These are phyloP conservation scores for Rhogogaster chlorosoma DNA, from an alignment of 2,888 invertebrate species.

Conservation along the genomic window DNA sequence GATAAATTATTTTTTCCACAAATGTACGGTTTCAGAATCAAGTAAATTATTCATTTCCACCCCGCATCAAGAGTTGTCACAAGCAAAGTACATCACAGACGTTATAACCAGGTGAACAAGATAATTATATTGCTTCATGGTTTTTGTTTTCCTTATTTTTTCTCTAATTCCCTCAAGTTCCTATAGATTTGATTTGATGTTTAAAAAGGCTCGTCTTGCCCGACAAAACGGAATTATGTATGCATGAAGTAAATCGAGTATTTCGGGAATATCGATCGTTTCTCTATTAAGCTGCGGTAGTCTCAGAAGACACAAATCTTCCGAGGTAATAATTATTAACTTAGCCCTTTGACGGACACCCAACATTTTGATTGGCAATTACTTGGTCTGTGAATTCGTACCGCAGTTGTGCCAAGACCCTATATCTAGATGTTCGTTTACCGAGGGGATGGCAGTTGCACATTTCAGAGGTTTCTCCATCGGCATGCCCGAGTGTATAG, in stretches of 20 bases:
- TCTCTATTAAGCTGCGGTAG: slow-evolving; percentile 12
- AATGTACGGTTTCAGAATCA: neutral
- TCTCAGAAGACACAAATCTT: slow-evolving; percentile 58
- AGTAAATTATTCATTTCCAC: neutral
- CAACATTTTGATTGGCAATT: slow-evolving; percentile 66
- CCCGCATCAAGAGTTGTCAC: neutral
- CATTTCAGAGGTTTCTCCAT: slow-evolving; percentile 41
- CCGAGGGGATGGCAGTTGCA: slow-evolving; percentile 19
- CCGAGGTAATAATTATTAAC: slow-evolving; percentile 59
- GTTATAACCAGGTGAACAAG: too few species aligned
- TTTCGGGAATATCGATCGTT: slow-evolving; percentile 2
- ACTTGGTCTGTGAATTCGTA: slow-evolving; percentile 54
- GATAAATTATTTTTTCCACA: neutral
- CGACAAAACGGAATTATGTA: neutral
- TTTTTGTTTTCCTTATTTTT: neutral
- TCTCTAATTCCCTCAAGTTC: neutral
- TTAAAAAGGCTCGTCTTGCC: neutral
- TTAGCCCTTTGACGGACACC: slow-evolving; percentile 63
- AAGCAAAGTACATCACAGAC: neutral
- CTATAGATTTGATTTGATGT: neutral
- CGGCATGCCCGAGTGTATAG: slow-evolving; percentile 51
- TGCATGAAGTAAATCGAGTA: neutral
- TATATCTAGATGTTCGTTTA: neutral
- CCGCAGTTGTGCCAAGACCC: neutral
- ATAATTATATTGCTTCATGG: neutral